Percentiles rank a stretch among this genome's conserved stretches.
These are phyloP conservation scores for Formica selysi DNA, from an alignment of 1,140 invertebrate species.

Conservation along the genomic window DNA sequence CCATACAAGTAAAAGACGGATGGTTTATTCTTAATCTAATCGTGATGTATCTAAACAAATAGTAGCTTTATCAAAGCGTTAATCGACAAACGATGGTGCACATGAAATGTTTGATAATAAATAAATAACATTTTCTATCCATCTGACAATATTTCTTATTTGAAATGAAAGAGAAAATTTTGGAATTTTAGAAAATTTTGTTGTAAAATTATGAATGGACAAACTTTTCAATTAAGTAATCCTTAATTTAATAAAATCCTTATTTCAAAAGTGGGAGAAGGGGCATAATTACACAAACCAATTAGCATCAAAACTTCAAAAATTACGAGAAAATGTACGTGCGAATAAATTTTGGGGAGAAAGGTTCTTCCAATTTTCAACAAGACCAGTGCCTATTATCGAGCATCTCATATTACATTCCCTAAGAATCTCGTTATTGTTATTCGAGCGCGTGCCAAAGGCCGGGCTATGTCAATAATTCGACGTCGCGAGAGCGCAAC, in stretches of 20 bases:
- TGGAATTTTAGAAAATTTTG: background rate
- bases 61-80: background rate
- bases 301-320: background rate
- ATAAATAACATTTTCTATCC: background rate
- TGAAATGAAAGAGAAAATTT: background rate
- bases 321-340: background rate
- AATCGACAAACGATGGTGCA: background rate
- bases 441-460: slow-evolving; percentile 62
- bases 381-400: background rate
- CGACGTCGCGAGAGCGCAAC: slow-evolving; percentile 29
- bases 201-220: background rate
- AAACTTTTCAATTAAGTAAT: background rate
- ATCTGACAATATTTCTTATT: background rate
- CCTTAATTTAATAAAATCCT: background rate
- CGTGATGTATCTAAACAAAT: background rate
- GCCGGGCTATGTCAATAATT: slow-evolving; percentile 49
- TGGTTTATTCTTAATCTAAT: background rate
- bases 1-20: background rate
- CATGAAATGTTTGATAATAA: background rate
- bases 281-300: background rate
- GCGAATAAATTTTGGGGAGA: background rate
- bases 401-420: background rate
- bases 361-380: background rate
- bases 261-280: background rate
- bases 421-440: slow-evolving; percentile 35